A percentile compares a stretch with the other conserved stretches of the same genome.
Evolutionary conservation across 1,140 invertebrate genomes (phyloP).

Genomic region (Hermetia illucens): DNA sequence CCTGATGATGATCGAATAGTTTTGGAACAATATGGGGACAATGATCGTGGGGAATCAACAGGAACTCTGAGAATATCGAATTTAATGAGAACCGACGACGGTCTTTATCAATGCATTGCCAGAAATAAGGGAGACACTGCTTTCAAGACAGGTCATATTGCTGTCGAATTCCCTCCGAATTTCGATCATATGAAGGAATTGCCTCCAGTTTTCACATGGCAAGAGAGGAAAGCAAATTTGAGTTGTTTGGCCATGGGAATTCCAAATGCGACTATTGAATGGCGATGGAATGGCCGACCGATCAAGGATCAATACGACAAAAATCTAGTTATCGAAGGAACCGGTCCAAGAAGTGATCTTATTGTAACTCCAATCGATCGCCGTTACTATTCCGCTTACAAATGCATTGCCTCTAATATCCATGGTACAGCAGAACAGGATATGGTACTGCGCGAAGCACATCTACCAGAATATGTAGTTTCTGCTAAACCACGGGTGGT

Average conservation of each 20-base stretch:
- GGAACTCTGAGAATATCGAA: conserved; percentile 48
- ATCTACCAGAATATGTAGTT: conserved; percentile 32
- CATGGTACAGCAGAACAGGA: conserved; percentile 49
- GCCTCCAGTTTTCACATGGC: conserved; percentile 66
- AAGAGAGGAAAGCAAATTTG: conserved; percentile 61
- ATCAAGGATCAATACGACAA: conserved; percentile 36
- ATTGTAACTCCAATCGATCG: conserved; percentile 46
- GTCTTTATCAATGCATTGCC: conserved; percentile 77
- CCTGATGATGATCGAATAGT: conserved; percentile 43
- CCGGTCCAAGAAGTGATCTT: conserved; percentile 53
- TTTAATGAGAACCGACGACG: conserved; percentile 58
- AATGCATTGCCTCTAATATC: conserved; percentile 65
- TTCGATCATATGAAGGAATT: conserved; percentile 58
- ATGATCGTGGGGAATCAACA: conserved; percentile 42
- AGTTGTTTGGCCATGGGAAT: conserved; percentile 63
- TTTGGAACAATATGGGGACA: conserved; percentile 37
- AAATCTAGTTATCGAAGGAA: conserved; percentile 43
- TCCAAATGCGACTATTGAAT: conserved; percentile 82
- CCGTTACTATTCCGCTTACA: conserved; percentile 60
- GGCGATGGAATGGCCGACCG: conserved; percentile 46
- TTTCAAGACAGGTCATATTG: conserved; percentile 65
- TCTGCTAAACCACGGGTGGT: conserved; percentile 45
- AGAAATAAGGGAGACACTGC: conserved; percentile 60
- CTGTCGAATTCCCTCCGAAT: conserved; percentile 66
- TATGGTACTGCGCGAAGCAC: conserved; percentile 60